Evolutionary conservation across 2,797 vertebrate genomes (phyloP), one percentile per base, ranked within the genome.

Genomic region (Anguilla pacifica): DNA sequence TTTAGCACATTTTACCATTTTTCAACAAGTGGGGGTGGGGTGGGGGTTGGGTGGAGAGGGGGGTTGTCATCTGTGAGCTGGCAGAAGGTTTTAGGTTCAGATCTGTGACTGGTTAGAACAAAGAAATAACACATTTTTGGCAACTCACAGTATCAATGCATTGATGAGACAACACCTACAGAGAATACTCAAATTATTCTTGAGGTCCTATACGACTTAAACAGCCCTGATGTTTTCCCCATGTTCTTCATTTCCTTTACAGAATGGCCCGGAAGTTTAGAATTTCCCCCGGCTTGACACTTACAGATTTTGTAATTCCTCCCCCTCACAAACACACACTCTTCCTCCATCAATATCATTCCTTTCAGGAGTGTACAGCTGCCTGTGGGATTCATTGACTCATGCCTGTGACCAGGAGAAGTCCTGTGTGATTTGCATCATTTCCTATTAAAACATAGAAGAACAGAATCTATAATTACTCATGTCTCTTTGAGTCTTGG

Each of bases 351-450:
- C 39, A 0, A 39, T 82, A 25, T 77, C 11, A 49, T 59, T 46
- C 5, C 77, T 67, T 85, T 51, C 19, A 35, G 22, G 17, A 87
- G 46, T 79, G 43, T 59, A 87, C 53, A 46, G 51, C 61, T 64
- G 55, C 57, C 83, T 85, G 55, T 46, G 84, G 46, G 85, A 89
- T 87, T 89, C 59, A 85, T 87, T 81, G 51, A 39, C 49, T 59
- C 59, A 49, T 64, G 19, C 49, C 74, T 86, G 13, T 49, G 74
- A 64, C 31, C 49, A 61, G 83, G n/a, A 67, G 53, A 61, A 85
- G 84, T 89, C 86, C 83, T 77, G 59, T n/a, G 55, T 85, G 70
- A 81, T 87, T 84, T 61, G 31, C 83, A 87, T 87, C 86, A 89
- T 55, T 70, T 85, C 86, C 57, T 85, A 81, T 87, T 55, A 87